Evolutionary conservation across 2,113 vertebrate genomes (phyloP), one percentile per base, ranked within the genome.

Genomic region (Stigmatopora argus): DNA sequence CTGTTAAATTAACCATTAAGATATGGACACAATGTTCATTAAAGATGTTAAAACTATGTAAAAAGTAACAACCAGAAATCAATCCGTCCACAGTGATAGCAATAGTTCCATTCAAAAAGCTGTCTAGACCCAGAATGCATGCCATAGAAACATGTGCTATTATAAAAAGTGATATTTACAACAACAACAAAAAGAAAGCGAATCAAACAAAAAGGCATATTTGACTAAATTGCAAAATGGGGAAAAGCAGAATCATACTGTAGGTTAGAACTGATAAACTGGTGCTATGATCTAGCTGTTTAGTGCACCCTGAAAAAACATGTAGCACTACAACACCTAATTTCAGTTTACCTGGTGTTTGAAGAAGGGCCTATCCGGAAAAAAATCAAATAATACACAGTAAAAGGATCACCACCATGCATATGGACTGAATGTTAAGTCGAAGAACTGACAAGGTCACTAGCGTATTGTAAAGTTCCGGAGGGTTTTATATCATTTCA

Each of bases 1-100:
- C 62, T 55, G 48, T 61, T 69, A 46, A 53, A 44, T 49, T 38
- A 69, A 74, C 47, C 35, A 38, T 61, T 66, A 17, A 62, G n/a
- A 44, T 52, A 66, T 46, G 48, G 49, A 53, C 26, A 63, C n/a
- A 44, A 13, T 7, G 18, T 11, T 62, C 26, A 5, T 23, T n/a
- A n/a, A 41, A n/a, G 3, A 41, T 17, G 1, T 35, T 18, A 19
- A n/a, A 59, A 41, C 13, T 19, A 41, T 41, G 7, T 7, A 52
- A 55, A 12, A 55, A 52, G 51, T 21, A 52, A 11, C 51, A 21
- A 53, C 4, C n/a, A 38, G 13, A 44, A 21, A 44, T 0, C n/a
- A 13, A 19, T 35, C 2, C n/a, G 57, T 59, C 57, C 57, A 19
- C 57, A 59, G 17, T n/a, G n/a, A 38, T 34, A 12, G 34, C 9